These are phyloP conservation scores for Triplophysa tibetana DNA, from an alignment of 2,113 vertebrate genomes.

Conservation along the genomic window DNA sequence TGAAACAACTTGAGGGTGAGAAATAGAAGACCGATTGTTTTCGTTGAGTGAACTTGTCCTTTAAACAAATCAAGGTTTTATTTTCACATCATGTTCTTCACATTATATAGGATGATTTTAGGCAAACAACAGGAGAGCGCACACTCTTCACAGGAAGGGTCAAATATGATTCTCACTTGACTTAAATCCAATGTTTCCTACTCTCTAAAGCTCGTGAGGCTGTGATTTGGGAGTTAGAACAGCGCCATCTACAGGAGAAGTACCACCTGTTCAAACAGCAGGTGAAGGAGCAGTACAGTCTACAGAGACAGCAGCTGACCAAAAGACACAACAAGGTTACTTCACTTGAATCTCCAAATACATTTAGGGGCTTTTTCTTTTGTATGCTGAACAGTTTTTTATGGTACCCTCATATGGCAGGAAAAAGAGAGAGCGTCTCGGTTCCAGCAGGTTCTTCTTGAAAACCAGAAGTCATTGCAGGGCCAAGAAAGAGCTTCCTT, in stretches of 20 bases:
- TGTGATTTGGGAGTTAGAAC: conserved; percentile 71
- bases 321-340: conserved; percentile 70
- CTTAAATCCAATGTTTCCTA: background rate
- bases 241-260: conserved; percentile 73
- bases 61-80: too few species aligned
- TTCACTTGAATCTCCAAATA: background rate
- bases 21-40: too few species aligned
- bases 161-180: background rate
- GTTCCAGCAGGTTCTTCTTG: conserved; percentile 67
- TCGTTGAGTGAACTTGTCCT: too few species aligned
- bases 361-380: background rate
- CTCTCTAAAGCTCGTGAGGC: conserved; percentile 65
- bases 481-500: conserved; percentile 60
- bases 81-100: too few species aligned
- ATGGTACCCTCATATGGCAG: conserved; percentile 46
- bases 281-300: conserved; percentile 68
- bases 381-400: background rate
- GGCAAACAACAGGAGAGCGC: too few species aligned
- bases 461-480: conserved; percentile 66
- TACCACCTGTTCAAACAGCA: conserved; percentile 76
- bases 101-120: too few species aligned
- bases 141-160: too few species aligned
- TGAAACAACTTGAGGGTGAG: too few species aligned
- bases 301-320: conserved; percentile 70
- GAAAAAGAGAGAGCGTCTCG: conserved; percentile 68